Evolutionary conservation across 2,797 vertebrate species (phyloP).

Genomic region (Distichodus sexfasciatus): DNA sequence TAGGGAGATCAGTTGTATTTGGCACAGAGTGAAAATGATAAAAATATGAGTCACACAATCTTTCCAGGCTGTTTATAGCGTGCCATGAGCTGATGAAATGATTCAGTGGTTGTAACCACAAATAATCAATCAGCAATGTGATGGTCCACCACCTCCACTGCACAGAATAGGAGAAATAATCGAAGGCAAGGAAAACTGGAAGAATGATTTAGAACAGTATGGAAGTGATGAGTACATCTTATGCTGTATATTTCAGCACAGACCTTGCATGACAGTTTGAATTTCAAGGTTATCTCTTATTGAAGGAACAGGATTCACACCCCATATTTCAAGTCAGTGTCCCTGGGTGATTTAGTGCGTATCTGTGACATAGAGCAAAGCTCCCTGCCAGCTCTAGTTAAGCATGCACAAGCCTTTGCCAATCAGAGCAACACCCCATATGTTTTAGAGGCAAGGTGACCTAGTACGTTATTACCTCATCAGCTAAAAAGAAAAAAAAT

Average conservation of each 20-base stretch:
- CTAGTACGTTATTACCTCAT: conserved; percentile 49
- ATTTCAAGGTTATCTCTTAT: conserved; percentile 40
- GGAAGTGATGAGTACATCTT: neutral
- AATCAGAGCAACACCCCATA: conserved; percentile 23
- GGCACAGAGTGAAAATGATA: conserved; percentile 31
- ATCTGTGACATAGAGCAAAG: conserved; percentile 34
- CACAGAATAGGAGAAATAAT: neutral
- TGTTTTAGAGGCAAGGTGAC: conserved; percentile 49
- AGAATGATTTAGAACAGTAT: neutral
- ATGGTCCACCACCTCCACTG: conserved; percentile 36
- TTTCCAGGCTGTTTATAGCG: conserved; percentile 23
- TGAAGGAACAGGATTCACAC: conserved; percentile 12
- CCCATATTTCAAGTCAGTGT: conserved; percentile 31
- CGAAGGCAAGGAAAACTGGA: neutral
- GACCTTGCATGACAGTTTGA: conserved; percentile 10
- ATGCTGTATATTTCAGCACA: neutral
- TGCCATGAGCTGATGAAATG: conserved; percentile 35
- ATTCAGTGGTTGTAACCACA: conserved; percentile 1
- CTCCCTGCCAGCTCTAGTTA: conserved; percentile 22
- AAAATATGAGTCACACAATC: conserved; percentile 28
- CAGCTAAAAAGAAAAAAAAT: conserved; percentile 35
- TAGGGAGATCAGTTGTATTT: conserved; percentile 39
- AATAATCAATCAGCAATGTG: conserved; percentile 46
- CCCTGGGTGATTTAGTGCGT: neutral
- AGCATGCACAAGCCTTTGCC: conserved; percentile 32